Evolutionary conservation across 1,140 invertebrate genomes (phyloP), one percentile per base, ranked within the genome.

Genomic region (Aphaenogaster ashmeadi): DNA sequence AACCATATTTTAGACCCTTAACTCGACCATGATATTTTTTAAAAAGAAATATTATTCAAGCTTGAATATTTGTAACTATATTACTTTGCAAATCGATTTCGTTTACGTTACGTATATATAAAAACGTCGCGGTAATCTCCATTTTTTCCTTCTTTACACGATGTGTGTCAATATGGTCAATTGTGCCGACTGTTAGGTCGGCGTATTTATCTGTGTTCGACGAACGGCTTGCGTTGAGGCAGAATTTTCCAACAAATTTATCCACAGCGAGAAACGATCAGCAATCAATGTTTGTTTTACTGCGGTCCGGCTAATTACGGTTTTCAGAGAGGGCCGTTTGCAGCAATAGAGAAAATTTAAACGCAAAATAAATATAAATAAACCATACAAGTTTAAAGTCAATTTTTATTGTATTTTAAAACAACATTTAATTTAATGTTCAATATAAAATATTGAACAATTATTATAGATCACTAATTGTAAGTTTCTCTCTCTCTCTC

Each of bases 231-330:
- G 9, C 8, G 21, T 81, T 33, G 21, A 13, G 9, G 38, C 15
- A 44, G 64, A 52, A 69, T 80, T 80, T 80, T 41, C 62, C 33
- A 66, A 27, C 38, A 71, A 56, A 44, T 81, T 56, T n/a, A 18
- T 41, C 8, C 36, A 36, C 47, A 33, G n/a, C 21, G 41, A 69
- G 21, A 33, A 44, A 67, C 36, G 21, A 81, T 71, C 21, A 81
- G 66, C 15, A 27, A 38, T 54, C 9, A 79, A 79, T 67, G 52
- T 79, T 86, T 86, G 11, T 9, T 67, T 67, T 56, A 47, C 47
- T n/a, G 50, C 21, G 18, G 15, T 33, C 13, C 2, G 21, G 18
- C 47, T 79, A 79, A 79, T 86, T 67, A 58, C 38, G 50, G 4
- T 86, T 69, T 79, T 86, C 33, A 52, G 15, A 50, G 27, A 11